Evolutionary conservation across 2,888 invertebrate genomes (phyloP), one percentile per base, ranked within the genome.

Genomic region (Imbricaverruca yamaguchii): DNA sequence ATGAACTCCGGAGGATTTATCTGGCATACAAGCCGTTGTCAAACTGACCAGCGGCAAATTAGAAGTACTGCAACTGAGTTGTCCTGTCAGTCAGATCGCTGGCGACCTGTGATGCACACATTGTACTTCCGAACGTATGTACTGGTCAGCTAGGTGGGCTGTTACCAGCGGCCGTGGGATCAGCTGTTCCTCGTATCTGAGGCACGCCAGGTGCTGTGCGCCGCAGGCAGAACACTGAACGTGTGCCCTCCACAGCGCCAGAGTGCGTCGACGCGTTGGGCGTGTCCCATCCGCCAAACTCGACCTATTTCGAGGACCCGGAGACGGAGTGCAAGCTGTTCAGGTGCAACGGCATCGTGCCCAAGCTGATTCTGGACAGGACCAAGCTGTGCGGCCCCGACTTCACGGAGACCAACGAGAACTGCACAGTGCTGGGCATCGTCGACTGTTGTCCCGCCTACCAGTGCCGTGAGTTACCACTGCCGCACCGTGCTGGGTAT

Each of bases 391-490:
- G 74, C 53, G 15, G 15, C 23, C 18, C 53, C 21, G 74, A 74
- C 55, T 21, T 23, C 11, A 9, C 23, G 9, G 53, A 21, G 2
- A 10, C 53, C 74, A 74, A 74, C 74, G 53, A 21, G 2, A 9
- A 15, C 74, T 74, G 74, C 55, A 21, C 1, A 21, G 18, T 53
- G 21, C 9, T 55, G 21, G 74, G 23, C 55, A 55, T 53, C 21
- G 55, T 18, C 9, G 39, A 74, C 74, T 74, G 74, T 55, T 74
- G 74, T 18, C 74, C 74, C 74, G 21, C 21, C 74, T 74, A 55
- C 74, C 53, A 55, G 21, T 74, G 74, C 74, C 74, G 74, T 74
- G 74, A 74, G 74, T 74, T 39, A 21, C 11, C 67, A 18, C 59
- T 15, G 59, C 59, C 59, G 59, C 12, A 11, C 59, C 59, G 59